Base-by-base conservation (phyloP, 2,113 vertebrate species). In the Elgaria multicarinata region DNA sequence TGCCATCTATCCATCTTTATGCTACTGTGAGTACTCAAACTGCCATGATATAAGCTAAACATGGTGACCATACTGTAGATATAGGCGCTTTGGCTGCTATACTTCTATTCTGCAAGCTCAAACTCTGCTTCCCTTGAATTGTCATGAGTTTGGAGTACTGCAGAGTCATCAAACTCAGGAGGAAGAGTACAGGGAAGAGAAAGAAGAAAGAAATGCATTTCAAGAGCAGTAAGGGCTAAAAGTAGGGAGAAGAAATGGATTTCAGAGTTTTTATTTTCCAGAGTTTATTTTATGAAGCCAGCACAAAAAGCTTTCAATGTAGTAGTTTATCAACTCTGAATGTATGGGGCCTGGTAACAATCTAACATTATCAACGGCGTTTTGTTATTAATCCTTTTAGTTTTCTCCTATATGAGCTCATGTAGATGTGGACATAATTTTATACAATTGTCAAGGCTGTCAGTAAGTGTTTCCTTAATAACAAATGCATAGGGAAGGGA, bases 91-190 rank as follows among this genome's bases (percentile, higher is more conserved):
- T 46, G 12, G 20, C 22, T 87, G 67, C 28, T 0, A 50, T 74
- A 2, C 3, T 10, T 8, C 3, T 0, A 36, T 64, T 89, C 69
- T 31, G 2, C 1, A 18, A 80, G 33, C 2, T 89, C 67, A 66
- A 74, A 0, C 0, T 20, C 55, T 76, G 53, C 7, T 44, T 81
- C 84, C 55, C 53, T 1, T 13, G 66, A 67, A 50, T 20, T 3
- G 76, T 36, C 66, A 36, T 42, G 46, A 20, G n/a, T 0, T 89
- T 77, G 67, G 67, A 92, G 83, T 80, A 1, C n/a, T 74, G 69
- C 42, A 42, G 24, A 72, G 83, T 72, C 83, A 88, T 42, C 58
- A 87, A 44, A 64, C n/a, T 91, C 62, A 28, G 80, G 66, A 69
- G 12, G 12, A 71, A 31, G 33, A 71, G 42, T 46, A 53, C 6